These are phyloP conservation scores for Exocentrus adspersus DNA, from an alignment of 2,888 invertebrate genomes.

Conservation along the genomic window DNA sequence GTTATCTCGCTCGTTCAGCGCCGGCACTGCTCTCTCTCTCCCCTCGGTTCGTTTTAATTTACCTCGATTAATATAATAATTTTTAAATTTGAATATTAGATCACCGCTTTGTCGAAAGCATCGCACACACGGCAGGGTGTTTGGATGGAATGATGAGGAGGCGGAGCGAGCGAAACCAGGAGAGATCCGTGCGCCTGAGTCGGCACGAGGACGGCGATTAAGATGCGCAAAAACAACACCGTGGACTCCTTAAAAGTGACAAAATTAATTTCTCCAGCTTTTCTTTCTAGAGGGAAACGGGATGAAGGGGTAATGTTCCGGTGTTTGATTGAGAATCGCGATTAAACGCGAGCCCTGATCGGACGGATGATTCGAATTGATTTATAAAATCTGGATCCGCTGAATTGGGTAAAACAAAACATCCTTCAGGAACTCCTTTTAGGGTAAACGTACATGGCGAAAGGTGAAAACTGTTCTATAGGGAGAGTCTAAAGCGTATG, in stretches of 20 bases:
- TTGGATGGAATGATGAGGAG: conserved; percentile 52
- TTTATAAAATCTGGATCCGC: no score
- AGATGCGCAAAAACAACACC: conserved; percentile 53
- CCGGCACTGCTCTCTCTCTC: neutral
- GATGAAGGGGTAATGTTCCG: no score
- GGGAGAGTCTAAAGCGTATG: no score
- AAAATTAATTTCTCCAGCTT: conserved; percentile 16
- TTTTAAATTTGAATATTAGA: conserved; percentile 32
- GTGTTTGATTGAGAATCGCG: no score
- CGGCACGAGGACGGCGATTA: conserved; percentile 53
- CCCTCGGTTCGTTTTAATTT: neutral
- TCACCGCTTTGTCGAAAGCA: conserved; percentile 26
- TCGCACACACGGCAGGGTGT: conserved; percentile 33
- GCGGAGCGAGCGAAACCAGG: conserved; percentile 51
- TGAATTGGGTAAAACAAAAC: no score
- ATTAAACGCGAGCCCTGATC: no score
- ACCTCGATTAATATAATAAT: no score
- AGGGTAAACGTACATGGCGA: no score
- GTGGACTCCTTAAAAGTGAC: conserved; percentile 30
- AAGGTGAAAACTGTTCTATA: no score
- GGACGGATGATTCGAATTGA: no score
- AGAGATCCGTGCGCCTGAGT: conserved; percentile 56
- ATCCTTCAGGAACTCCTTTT: no score
- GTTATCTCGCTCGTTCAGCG: neutral
- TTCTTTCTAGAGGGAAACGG: conserved; percentile 3